Evolutionary conservation across 2,888 invertebrate genomes (phyloP).

Genomic region (Yponomeuta sedellus): DNA sequence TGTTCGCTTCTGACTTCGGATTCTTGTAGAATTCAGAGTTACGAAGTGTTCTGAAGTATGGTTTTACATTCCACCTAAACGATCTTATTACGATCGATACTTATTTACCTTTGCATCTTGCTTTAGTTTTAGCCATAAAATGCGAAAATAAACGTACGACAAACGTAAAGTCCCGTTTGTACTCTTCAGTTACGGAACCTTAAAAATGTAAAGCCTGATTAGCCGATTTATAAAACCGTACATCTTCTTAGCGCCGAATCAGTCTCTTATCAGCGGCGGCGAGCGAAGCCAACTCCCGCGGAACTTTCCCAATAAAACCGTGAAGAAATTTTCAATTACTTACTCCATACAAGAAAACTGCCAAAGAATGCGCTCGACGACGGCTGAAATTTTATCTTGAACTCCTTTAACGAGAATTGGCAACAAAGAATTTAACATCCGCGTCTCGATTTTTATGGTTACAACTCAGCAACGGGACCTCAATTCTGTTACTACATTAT

Average conservation of each 20-base stretch:
- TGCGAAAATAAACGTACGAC: too few relatives aligned
- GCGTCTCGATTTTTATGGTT: too few relatives aligned
- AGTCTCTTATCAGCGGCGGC: neutral
- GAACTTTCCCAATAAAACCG: slow-evolving; percentile 52
- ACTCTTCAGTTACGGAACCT: too few relatives aligned
- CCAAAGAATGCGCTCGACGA: slow-evolving; percentile 5
- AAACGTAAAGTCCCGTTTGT: too few relatives aligned
- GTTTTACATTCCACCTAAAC: too few relatives aligned
- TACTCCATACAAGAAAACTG: slow-evolving; percentile 34
- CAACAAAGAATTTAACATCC: neutral
- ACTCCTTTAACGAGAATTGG: neutral
- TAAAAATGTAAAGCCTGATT: too few relatives aligned
- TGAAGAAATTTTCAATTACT: slow-evolving; percentile 54
- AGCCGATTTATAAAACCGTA: neutral
- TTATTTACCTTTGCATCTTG: too few relatives aligned
- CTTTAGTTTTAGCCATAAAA: too few relatives aligned
- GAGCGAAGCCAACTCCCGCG: slow-evolving; percentile 3
- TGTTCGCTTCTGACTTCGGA: neutral
- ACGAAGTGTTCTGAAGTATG: too few relatives aligned
- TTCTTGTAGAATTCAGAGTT: neutral
- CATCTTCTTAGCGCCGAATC: neutral
- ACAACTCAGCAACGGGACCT: too few relatives aligned
- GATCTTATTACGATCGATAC: too few relatives aligned
- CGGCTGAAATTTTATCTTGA: neutral
- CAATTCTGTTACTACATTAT: too few relatives aligned